Percentiles rank a stretch among this genome's conserved stretches.
phyloP scores from a whole-genome alignment of 2,113 vertebrate species.

The Proterorhinus semilunaris region DNA sequence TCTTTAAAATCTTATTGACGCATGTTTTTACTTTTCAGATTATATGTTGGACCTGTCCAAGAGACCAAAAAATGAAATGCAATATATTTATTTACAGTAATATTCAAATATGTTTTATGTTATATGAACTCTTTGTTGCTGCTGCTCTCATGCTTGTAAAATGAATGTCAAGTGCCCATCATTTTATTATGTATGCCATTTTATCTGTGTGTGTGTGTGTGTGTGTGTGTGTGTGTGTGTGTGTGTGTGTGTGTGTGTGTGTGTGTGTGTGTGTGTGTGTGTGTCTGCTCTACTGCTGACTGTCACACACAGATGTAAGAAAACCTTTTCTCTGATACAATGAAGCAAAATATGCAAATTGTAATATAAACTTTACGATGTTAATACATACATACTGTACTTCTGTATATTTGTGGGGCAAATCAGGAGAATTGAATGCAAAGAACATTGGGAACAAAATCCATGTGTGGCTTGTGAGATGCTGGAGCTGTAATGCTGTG shows the following conservation, averaged over 20 bases:
- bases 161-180: constrained; percentile 15
- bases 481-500: neutral
- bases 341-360: neutral
- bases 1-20: neutral
- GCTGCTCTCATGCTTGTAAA: constrained; percentile 52
- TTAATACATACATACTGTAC: neutral
- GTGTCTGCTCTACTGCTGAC: too few relatives aligned
- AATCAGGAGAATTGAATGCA: neutral
- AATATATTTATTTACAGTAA: neutral
- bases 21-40: neutral
- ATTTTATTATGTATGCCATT: constrained; percentile 19
- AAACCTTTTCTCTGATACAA: neutral
- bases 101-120: neutral
- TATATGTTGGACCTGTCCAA: neutral
- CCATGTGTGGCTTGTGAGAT: neutral
- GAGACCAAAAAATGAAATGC: neutral
- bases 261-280: too few relatives aligned
- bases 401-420: neutral
- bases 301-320: neutral
- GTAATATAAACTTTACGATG: neutral
- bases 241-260: too few relatives aligned
- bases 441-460: neutral
- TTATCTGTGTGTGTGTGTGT: neutral
- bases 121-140: neutral
- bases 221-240: too few relatives aligned